Percentiles rank a stretch among this genome's conserved stretches.
Evolutionary conservation across 2,888 invertebrate species (phyloP).

Genomic region (Graphium colonna): DNA sequence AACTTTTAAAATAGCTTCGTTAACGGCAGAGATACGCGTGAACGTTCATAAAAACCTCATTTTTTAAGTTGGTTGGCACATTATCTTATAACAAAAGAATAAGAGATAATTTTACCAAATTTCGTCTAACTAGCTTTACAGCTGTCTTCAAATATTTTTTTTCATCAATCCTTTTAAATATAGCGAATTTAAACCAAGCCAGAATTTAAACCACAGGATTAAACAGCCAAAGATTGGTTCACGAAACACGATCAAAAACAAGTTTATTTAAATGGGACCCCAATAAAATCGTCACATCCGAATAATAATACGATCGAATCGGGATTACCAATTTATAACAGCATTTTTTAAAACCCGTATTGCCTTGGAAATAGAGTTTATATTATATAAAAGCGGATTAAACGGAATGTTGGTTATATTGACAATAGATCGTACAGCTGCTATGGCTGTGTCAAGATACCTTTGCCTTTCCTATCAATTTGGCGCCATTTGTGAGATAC

Average conservation of each 20-base stretch:
- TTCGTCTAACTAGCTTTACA: too few relatives aligned
- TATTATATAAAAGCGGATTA: conserved; percentile 7
- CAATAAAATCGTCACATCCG: conserved; percentile 49
- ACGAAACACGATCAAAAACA: conserved; percentile 23
- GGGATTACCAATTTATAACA: conserved; percentile 26
- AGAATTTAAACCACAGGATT: too few relatives aligned
- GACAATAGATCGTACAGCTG: conserved; percentile 58
- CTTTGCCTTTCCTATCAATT: conserved; percentile 34
- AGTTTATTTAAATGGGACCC: conserved; percentile 34
- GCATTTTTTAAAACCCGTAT: conserved; percentile 29
- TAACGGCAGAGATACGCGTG: too few relatives aligned
- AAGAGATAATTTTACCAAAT: too few relatives aligned
- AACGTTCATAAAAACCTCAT: too few relatives aligned
- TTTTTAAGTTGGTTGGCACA: too few relatives aligned
- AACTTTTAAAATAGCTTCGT: too few relatives aligned
- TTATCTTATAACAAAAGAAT: too few relatives aligned
- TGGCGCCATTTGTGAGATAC: conserved; percentile 29
- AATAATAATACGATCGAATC: conserved; percentile 48
- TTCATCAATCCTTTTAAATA: too few relatives aligned
- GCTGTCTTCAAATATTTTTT: too few relatives aligned
- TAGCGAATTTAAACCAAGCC: too few relatives aligned
- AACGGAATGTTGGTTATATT: conserved; percentile 31
- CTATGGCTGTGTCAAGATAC: conserved; percentile 37
- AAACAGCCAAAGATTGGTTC: too few relatives aligned
- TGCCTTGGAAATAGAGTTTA: conserved; percentile 27